Base-by-base conservation (phyloP, 35 echinoderm and acorn worm species). In the Eucidaris tribuloides region DNA sequence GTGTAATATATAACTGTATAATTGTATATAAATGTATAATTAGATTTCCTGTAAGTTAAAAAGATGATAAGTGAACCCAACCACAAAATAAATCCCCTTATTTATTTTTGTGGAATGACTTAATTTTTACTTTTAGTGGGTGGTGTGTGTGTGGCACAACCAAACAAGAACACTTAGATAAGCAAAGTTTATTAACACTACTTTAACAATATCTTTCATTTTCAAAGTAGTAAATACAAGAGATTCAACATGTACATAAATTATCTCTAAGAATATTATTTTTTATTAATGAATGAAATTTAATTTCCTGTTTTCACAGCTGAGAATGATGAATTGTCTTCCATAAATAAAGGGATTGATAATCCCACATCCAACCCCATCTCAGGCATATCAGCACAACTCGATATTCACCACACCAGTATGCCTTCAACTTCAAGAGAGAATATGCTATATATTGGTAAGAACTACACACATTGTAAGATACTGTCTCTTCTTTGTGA, bases 281-380 rank as follows among this genome's bases (percentile, higher is more conserved):
- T 59, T 0, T 18, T 59, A 34, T 64, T 42, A 14, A 60, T n/a
- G 23, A 29, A 13, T 74, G 37, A 24, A 3, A n/a, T 74, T 11
- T 4, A 42, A 0, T 38, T 15, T 68, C 4, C 31, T 1, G 6
- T 2, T 33, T 32, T 80, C 33, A 11, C 77, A 80, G 77, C 48
- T 3, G 77, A 80, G 44, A 46, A 84, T 84, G 82, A 84, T 44
- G 62, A 71, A 41, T 34, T 84, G 82, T 84, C 24, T 33, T 31
- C 20, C 30, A 20, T 63, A 33, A 25, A 27, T 25, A 42, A 84
- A 31, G 13, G 18, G n/a, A 29, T 65, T 66, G 81, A 70, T 20
- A 30, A 45, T 30, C 42, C 60, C 28, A 42, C 28, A n/a, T n/a
- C 13, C 77, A 22, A 22, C 25, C 39, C 20, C 5, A 15, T 22